A percentile compares a stretch with the other conserved stretches of the same genome.
Evolutionary conservation across 2,113 vertebrate species (phyloP).

Genomic region (Picathartes gymnocephalus): DNA sequence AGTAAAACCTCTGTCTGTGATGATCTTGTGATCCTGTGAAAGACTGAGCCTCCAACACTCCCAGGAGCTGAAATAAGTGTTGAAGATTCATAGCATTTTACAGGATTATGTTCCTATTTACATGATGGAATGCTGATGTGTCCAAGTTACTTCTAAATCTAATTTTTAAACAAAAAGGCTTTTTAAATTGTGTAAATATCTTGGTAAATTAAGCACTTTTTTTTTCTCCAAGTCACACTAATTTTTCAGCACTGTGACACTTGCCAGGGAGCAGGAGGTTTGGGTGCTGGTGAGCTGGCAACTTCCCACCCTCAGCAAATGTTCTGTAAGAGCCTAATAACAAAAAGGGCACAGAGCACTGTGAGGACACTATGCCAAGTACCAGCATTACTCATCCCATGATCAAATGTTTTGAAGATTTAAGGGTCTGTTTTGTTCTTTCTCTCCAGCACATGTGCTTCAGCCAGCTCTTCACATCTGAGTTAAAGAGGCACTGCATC

Average conservation of each 20-base stretch:
- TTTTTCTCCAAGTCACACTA: conserved; percentile 4
- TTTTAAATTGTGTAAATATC: conserved; percentile 7
- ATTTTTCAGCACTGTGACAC: conserved; percentile 18
- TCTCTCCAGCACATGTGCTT: background rate
- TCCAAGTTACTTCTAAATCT: background rate
- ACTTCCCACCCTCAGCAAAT: conserved; percentile 62
- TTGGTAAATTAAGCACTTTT: conserved; percentile 39
- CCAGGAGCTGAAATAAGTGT: background rate
- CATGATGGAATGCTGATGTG: background rate
- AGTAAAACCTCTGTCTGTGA: background rate
- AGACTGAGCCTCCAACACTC: background rate
- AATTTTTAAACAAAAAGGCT: background rate
- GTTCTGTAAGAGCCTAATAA: conserved; percentile 45
- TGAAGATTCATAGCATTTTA: background rate
- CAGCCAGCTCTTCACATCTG: background rate
- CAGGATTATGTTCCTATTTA: background rate
- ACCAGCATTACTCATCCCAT: conserved; percentile 48
- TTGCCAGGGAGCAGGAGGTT: conserved; percentile 44
- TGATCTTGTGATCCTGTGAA: background rate
- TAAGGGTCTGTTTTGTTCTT: conserved; percentile 45
- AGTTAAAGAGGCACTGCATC: conserved; percentile 8
- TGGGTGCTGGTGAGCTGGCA: conserved; percentile 56
- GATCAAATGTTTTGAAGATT: conserved; percentile 57
- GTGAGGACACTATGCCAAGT: conserved; percentile 8
- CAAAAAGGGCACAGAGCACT: conserved; percentile 35